phyloP scores from a whole-genome alignment of 2,797 vertebrate species.

The Craterocephalus amniculus region DNA sequence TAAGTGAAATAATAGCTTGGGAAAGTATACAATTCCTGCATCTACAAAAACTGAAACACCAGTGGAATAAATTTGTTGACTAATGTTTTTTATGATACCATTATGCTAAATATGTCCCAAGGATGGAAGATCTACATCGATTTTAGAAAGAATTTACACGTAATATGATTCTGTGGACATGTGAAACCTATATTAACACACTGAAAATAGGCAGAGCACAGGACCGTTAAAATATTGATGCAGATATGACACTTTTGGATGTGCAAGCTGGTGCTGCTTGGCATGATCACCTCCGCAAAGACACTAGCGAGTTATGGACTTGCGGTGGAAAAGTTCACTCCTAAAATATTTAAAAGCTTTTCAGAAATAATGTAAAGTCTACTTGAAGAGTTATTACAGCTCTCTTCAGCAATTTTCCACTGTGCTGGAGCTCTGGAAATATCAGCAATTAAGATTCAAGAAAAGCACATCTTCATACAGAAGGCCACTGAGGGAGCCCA shows the following conservation, averaged over 20 bases:
- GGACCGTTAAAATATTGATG: constrained; percentile 2
- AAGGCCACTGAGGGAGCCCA: constrained; percentile 23
- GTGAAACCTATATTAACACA: neutral
- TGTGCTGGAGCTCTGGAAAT: constrained; percentile 25
- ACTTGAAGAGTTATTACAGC: constrained; percentile 23
- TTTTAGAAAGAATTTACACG: too few relatives aligned
- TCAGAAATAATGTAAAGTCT: constrained; percentile 25
- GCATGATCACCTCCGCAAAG: constrained; percentile 4
- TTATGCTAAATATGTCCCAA: too few relatives aligned
- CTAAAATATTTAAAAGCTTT: constrained; percentile 18
- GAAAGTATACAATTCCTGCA: neutral
- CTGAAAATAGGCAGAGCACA: neutral
- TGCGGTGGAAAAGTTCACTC: constrained; percentile 1
- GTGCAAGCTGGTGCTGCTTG: neutral
- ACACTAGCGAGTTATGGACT: constrained; percentile 4
- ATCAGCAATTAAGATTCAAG: constrained; percentile 27
- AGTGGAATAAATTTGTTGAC: neutral
- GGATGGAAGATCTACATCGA: too few relatives aligned
- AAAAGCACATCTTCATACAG: constrained; percentile 28
- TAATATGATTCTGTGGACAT: too few relatives aligned
- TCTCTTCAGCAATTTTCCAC: constrained; percentile 18
- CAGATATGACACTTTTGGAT: constrained; percentile 14
- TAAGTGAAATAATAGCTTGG: neutral
- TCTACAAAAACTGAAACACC: neutral
- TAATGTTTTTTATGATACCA: too few relatives aligned